Evolutionary conservation across 2,113 vertebrate species (phyloP).

Genomic region (Melanerpes formicivorus): DNA sequence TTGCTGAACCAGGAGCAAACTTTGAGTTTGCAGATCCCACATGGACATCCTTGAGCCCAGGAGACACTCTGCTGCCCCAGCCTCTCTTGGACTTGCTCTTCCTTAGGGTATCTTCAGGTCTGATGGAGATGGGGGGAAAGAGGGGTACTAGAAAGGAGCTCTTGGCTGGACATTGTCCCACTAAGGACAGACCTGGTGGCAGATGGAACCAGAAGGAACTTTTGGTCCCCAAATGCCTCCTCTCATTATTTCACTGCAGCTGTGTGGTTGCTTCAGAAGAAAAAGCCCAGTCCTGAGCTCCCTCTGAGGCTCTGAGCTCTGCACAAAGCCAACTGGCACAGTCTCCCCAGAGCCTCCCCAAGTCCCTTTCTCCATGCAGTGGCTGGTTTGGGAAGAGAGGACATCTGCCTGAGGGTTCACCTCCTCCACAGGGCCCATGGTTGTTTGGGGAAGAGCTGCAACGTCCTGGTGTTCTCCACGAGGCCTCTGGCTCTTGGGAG

Average conservation of each 20-base stretch:
- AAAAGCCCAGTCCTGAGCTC: background rate
- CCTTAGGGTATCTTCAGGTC: background rate
- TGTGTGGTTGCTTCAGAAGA: background rate
- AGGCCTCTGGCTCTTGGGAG: no score
- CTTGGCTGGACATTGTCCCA: background rate
- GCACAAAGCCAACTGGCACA: background rate
- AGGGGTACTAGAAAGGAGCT: background rate
- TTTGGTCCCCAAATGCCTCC: background rate
- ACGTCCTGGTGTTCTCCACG: background rate
- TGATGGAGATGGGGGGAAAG: background rate
- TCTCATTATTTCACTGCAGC: background rate
- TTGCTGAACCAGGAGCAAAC: background rate
- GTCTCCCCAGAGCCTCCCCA: background rate
- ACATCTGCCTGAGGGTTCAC: rapidly evolving
- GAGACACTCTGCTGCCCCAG: rapidly evolving
- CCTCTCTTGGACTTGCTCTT: background rate
- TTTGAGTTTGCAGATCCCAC: background rate
- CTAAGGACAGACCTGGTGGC: background rate
- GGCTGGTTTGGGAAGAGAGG: background rate
- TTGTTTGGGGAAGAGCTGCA: background rate
- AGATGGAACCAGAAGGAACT: background rate
- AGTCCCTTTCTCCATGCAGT: background rate
- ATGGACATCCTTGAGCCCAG: background rate
- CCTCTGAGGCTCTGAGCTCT: background rate
- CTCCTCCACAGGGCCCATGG: no score